phyloP scores from a whole-genome alignment of 23 tunicate species.

The Aplidium turbinatum region DNA sequence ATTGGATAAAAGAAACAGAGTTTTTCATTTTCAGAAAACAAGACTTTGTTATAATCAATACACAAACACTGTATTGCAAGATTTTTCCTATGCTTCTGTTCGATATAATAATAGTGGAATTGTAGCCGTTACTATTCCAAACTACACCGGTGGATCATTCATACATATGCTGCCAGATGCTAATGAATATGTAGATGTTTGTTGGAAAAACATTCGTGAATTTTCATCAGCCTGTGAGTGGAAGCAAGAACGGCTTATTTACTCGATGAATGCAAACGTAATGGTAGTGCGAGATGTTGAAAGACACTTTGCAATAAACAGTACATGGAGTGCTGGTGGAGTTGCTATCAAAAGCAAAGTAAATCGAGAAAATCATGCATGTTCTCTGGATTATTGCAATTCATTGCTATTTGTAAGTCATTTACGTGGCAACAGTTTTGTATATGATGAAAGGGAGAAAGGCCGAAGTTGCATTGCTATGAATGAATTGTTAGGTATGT shows the following conservation, averaged over 20 bases:
- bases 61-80: neutral
- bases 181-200: neutral
- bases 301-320: neutral
- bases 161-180: no score
- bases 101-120: neutral
- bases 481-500: no score
- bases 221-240: slow-evolving; percentile 1
- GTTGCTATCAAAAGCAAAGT: neutral
- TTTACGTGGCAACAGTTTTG: neutral
- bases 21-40: no score
- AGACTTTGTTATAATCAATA: no score
- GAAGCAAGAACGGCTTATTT: slow-evolving; percentile 6
- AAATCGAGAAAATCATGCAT: neutral
- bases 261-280: slow-evolving; percentile 5
- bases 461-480: no score
- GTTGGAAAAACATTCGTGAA: neutral
- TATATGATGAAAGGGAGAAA: slow-evolving; percentile 20
- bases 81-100: slow-evolving; percentile 20
- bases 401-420: neutral
- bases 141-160: no score
- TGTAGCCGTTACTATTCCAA: neutral
- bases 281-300: neutral
- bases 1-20: no score
- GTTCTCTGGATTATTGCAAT: slow-evolving; percentile 1
- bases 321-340: neutral